Base-by-base conservation (phyloP, 2,113 vertebrate genomes). In the Sinosuthora webbiana region DNA sequence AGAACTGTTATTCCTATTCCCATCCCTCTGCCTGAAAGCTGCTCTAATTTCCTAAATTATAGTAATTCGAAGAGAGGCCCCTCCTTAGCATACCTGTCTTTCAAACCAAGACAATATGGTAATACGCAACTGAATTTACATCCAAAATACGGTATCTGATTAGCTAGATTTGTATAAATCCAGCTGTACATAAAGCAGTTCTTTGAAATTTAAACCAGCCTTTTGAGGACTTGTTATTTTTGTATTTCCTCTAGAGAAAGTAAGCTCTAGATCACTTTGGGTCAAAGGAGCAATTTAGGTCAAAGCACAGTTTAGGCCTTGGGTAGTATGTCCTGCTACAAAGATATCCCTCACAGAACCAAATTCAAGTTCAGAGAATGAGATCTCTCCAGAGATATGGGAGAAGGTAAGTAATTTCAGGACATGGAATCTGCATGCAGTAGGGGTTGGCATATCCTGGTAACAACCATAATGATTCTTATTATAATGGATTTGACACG, bases 121-220 rank as follows among this genome's bases (percentile, higher is more conserved):
- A 17, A 74, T 8, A 22, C 7, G 77, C 11, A 74, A 45, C 7
- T n/a, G 13, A 52, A 24, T 57, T 79, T 49, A 80, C 70, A 67
- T 42, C 14, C 1, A 2, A 63, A 24, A 44, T 13, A 33, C 0
- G 0, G 35, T 24, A 70, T 11, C 31, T 14, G 6, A 10, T 62
- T 68, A 55, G 5, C 7, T 28, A 22, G 8, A 56, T 35, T 63
- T 44, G 8, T 25, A 44, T 20, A 53, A 53, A 53, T 22, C 11
- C 31, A 56, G 4, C 21, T 47, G 4, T 7, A 74, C 7, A 57
- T 13, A 77, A 47, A 47, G 3, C 33, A 69, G 3, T 41, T 87
- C 5, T 47, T 24, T 59, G 18, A n/a, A 20, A 25, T 70, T 57
- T 25, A 77, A 56, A 55, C 13, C 56, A 87, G n/a, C 30, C 50